Base-by-base conservation (phyloP, 2,888 invertebrate genomes). In the Venustoraphidia nigricollis region DNA sequence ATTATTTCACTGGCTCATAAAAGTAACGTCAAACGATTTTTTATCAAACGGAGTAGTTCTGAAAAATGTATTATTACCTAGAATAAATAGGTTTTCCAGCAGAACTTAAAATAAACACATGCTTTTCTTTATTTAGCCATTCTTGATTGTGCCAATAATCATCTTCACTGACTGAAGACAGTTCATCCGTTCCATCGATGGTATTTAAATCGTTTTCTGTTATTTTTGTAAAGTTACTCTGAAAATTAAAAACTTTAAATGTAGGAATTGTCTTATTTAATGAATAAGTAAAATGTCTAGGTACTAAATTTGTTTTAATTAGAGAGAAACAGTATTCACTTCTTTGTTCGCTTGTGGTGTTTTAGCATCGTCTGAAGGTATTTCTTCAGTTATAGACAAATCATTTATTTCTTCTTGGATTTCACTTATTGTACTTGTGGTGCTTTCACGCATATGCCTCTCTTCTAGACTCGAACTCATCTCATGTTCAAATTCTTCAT, bases 61-160 rank as follows among this genome's bases (percentile, higher is more conserved):
- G 6, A 6, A 27, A 38, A 41, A 36, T 27, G 39, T 35, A 36
- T 35, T 42, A 41, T 27, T 66, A 85, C 81, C 88, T 78, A 10
- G 93, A 88, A 68, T 95, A 97, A 56, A 97, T 91, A 11, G 96
- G 96, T 68, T 97, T 97, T 2, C 96, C 96, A 10, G 96, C 92
- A 59, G 90, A 85, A 66, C 95, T 95, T 36, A 96, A 66, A 56
- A 97, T 87, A 64, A 97, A 96, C 35, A 97, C 79, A 69, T 96
- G 95, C 62, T 92, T 92, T 51, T 82, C 82, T 58, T 88, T 83
- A 39, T 77, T 75, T 17, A 84, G 75, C 80, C 94, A 86, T 50
- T 82, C 79, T 39, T 77, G 77, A 56, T 81, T 79, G 56, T 75
- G 76, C 47, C 82, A 63, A 55, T 81, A 83, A 58, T 83, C 82